Base-by-base conservation (phyloP, 2,888 invertebrate species). In the Incurvaria masculella region DNA sequence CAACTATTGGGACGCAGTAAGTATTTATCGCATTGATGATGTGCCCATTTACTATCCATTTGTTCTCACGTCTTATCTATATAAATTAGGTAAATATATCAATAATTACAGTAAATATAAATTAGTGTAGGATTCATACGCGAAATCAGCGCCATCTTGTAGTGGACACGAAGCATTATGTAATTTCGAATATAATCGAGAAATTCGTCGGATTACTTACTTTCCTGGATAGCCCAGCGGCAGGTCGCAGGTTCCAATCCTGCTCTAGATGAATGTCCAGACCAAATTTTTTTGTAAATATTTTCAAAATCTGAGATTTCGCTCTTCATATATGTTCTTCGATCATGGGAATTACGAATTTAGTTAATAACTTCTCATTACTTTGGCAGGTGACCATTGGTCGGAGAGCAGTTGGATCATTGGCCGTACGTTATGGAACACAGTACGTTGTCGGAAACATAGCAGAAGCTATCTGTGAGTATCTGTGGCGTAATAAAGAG, bases 391-490 rank as follows among this genome's bases (percentile, higher is more conserved):
- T 71, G 20, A 62, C 62, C 4, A 68, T 80, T 10, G 80, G 78
- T 1, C 63, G 70, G 27, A 71, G 74, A 1, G 75, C 76, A 10
- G 64, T 73, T 56, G 65, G 66, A 1, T 78, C 80, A 4, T 58
- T 81, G 1, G 61, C 65, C 5, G 63, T 61, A 2, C 62, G 72
- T 57, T 72, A 75, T 47, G 68, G 66, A 16, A 81, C 81, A 1
- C 53, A 58, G 38, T 82, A 79, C 46, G 52, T 49, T 0, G 69
- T 71, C 27, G 82, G 82, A 16, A 75, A 79, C 21, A 75, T 80
- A 11, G 79, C 75, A 5, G 69, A 68, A 53, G 64, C 69, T 26
- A 68, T 83, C 14, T 82, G 83, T 82, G 62, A 69, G 70, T 65
- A 53, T 44, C n/a, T n/a, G n/a, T n/a, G n/a, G n/a, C n/a, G n/a